A percentile compares a stretch with the other conserved stretches of the same genome.
phyloP scores from a whole-genome alignment of 2,113 vertebrate species.

The Himantopus leucocephalus region DNA sequence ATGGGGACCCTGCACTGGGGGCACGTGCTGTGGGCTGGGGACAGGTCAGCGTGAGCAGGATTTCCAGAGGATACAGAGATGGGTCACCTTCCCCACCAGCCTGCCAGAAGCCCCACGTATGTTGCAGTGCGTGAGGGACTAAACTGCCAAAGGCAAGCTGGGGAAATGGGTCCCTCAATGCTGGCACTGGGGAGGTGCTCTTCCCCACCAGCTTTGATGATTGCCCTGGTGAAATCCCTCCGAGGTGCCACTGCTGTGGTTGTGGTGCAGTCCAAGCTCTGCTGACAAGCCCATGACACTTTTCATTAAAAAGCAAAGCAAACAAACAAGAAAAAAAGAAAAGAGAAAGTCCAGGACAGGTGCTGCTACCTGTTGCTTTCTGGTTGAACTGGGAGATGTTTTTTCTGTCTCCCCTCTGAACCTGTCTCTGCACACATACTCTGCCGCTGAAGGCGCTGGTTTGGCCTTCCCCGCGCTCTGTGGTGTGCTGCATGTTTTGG shows the following conservation, averaged over 20 bases:
- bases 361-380: background rate
- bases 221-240: background rate
- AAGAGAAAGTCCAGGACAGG: background rate
- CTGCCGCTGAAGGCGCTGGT: background rate
- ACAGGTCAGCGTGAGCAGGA: rapidly evolving
- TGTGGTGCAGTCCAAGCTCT: background rate
- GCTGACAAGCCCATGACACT: background rate
- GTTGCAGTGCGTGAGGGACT: rapidly evolving
- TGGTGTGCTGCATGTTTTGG: background rate
- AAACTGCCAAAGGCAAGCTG: background rate
- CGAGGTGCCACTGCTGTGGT: background rate
- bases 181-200: background rate
- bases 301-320: background rate
- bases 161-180: background rate
- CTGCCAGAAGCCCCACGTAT: background rate
- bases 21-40: background rate
- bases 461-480: background rate
- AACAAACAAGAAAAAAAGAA: background rate
- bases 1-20: rapidly evolving
- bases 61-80: background rate
- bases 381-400: background rate
- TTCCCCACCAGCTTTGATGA: background rate
- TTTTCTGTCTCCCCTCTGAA: background rate
- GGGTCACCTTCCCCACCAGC: background rate
- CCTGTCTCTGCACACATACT: background rate